phyloP scores from a whole-genome alignment of 2,797 vertebrate species.

The Hozukius guyotensis region DNA sequence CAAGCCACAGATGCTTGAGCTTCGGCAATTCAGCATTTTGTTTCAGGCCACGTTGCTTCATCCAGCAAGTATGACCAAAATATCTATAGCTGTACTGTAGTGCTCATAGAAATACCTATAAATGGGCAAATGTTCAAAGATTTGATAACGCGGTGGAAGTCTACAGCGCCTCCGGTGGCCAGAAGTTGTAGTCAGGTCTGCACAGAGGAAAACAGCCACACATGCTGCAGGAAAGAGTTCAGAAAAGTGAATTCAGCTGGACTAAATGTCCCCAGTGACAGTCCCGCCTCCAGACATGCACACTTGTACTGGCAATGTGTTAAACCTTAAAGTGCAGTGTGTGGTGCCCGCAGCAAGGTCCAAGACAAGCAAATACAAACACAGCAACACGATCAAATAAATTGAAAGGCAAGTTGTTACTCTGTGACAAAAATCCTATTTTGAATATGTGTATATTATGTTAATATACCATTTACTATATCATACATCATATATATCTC shows the following conservation, averaged over 20 bases:
- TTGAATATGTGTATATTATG: slow-evolving; percentile 1
- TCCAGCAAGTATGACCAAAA: slow-evolving; percentile 36
- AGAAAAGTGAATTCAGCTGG: slow-evolving; percentile 25
- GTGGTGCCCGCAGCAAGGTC: not conserved
- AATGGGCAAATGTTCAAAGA: not conserved
- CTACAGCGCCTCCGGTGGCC: slow-evolving; percentile 26
- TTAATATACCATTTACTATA: not conserved
- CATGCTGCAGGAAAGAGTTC: slow-evolving; percentile 16
- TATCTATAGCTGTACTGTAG: slow-evolving; percentile 8
- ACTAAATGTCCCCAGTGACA: slow-evolving; percentile 34
- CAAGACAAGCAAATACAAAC: slow-evolving; percentile 5
- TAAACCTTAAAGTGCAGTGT: not conserved
- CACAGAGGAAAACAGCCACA: not conserved
- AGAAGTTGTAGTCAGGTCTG: not conserved
- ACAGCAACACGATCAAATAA: slow-evolving; percentile 1
- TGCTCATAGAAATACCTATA: slow-evolving; percentile 11
- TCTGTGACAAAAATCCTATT: not conserved
- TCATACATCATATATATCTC: not conserved
- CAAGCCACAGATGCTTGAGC: slow-evolving; percentile 52
- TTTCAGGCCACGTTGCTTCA: slow-evolving; percentile 26
- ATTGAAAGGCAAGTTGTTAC: slow-evolving; percentile 1
- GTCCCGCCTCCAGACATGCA: slow-evolving; percentile 23
- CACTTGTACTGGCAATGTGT: slow-evolving; percentile 19
- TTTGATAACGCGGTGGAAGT: not conserved
- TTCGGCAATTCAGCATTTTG: slow-evolving; percentile 39